Evolutionary conservation across 92 coral and sea anemone species (phyloP), one percentile per base, ranked within the genome.

Genomic region (Paragorgia papillata): DNA sequence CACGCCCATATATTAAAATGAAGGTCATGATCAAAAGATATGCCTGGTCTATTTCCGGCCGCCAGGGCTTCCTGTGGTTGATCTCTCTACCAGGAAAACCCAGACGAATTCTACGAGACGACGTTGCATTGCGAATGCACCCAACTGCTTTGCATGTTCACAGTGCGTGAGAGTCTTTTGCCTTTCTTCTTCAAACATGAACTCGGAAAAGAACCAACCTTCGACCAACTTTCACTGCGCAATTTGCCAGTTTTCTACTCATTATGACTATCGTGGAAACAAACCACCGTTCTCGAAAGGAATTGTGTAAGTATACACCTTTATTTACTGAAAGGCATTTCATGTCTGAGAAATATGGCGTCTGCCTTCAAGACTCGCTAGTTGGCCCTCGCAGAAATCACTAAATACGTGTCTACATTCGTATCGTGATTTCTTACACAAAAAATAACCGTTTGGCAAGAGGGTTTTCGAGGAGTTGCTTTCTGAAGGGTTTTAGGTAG

Each of bases 181-280:
- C n/a, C 53, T 7, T 15, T 46, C 53, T 46, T 2, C 53, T 15
- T 46, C n/a, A n/a, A 6, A 46, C 53, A 6, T 46, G n/a, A 46
- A 9, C n/a, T 6, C 15, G 53, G 53, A 46, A 46, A 46, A 46
- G 12, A 12, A 37, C 6, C 53, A 15, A 6, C 53, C 25, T 1
- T 44, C 58, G 17, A 29, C 22, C 37, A 34, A 34, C 26, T 92
- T 92, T 62, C 31, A 22, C 8, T 92, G 97, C 66, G 67, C 84
- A 14, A 65, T 75, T n/a, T 92, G 97, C 70, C 82, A 91, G 14
- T 92, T 92, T 80, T 46, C 84, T 41, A 82, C 89, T 22, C 85
- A 75, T n/a, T 92, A 76, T 80, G 90, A 92, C 22, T 92, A 92
- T 68, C 88, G 75, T 81, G 97, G 97, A 63, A 92, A 81, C 64